Base-by-base conservation (phyloP, 2,113 vertebrate species). In the Ivindomyrus marchei region DNA sequence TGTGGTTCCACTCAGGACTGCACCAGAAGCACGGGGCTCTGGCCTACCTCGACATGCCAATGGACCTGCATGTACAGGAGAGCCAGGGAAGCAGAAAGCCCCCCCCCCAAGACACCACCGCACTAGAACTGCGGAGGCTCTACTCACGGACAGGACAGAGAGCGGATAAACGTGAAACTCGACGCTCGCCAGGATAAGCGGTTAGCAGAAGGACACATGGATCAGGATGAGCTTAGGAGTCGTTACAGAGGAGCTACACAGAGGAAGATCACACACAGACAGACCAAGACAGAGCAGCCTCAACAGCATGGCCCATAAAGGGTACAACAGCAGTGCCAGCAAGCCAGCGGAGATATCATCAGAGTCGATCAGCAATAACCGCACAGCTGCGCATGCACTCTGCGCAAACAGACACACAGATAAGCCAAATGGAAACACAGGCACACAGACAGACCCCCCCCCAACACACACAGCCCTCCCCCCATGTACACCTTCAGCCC, bases 1-100 rank as follows among this genome's bases (percentile, higher is more conserved):
- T 94, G 94, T 97, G 96, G 96, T 95, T 96, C 93, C 91, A 94
- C 95, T 98, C 97, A 97, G 49, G 85, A 88, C 86, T 88, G 94
- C 93, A 93, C 95, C 92, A 95, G 94, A 95, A 95, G 94, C 93
- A 91, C 80, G 91, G 53, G 91, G 93, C 94, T 93, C 92, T 93
- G 87, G 36, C 11, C 66, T 15, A 36, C 70, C 31, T 39, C 13
- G 0, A 19, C 11, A 15, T 39, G 31, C 66, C 31, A 11, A 13
- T 36, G 31, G 66, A 11, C 31, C 11, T 15, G 11, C 10, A 31
- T 15, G 66, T 15, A 11, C 66, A 74, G 70, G 70, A 77, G 15
- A 7, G 13, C 70, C 70, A 39, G 27, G 70, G 1, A 17, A 36
- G 56, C 56, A 74, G 70, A 36, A 0, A 31, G 4, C 74, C 15